phyloP scores from a whole-genome alignment of 2,797 vertebrate genomes.

The Xyrichtys novacula region DNA sequence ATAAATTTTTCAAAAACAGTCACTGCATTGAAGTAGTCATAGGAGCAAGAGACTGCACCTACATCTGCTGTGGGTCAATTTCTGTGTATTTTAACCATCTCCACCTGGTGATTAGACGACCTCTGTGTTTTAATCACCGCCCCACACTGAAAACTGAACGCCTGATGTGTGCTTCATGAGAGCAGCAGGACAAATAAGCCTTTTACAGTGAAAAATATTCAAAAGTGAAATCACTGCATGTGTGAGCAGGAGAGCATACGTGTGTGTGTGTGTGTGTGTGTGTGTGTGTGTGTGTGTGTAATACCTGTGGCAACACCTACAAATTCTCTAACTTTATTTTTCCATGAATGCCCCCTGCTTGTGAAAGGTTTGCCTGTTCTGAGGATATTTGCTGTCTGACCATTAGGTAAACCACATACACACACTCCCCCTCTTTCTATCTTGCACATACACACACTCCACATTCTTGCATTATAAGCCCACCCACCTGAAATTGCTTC shows the following conservation, averaged over 20 bases:
- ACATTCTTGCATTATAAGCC: constrained; percentile 58
- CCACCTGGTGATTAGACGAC: constrained; percentile 42
- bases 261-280: constrained; percentile 51
- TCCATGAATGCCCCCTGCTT: constrained; percentile 70
- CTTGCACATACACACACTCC: constrained; percentile 28
- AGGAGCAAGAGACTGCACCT: not conserved
- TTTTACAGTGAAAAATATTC: constrained; percentile 67
- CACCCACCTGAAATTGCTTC: constrained; percentile 71
- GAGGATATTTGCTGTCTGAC: constrained; percentile 84
- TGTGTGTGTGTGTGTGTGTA: constrained; percentile 42
- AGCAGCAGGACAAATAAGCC: constrained; percentile 56
- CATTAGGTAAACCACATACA: constrained; percentile 71
- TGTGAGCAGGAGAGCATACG: constrained; percentile 3
- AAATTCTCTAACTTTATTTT: constrained; percentile 43
- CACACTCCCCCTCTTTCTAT: constrained; percentile 34
- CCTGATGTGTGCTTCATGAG: constrained; percentile 28
- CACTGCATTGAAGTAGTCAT: not conserved
- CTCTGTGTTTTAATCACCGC: constrained; percentile 52
- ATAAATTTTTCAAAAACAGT: not conserved
- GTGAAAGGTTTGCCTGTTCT: constrained; percentile 90
- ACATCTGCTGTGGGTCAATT: constrained; percentile 9
- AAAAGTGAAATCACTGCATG: constrained; percentile 40
- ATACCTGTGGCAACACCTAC: constrained; percentile 66
- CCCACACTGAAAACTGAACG: constrained; percentile 28
- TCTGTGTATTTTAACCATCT: constrained; percentile 39